phyloP scores from a whole-genome alignment of 2,888 invertebrate genomes.

The Crocallis elinguaria region DNA sequence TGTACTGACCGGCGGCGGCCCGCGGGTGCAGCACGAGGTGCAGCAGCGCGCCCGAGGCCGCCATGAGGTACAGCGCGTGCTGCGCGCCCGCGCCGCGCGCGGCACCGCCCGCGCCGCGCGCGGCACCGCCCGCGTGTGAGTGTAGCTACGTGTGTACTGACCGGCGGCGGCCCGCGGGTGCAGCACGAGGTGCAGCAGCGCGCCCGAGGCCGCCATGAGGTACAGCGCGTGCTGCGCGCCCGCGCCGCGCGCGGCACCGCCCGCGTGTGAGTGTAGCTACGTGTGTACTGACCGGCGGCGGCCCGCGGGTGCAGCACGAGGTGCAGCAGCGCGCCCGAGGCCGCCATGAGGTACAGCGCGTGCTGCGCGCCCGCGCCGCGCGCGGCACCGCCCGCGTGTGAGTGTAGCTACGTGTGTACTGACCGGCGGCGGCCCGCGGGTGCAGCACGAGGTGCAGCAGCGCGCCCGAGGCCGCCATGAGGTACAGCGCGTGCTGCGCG shows the following conservation, averaged over 20 bases:
- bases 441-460: too few relatives aligned
- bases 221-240: constrained; percentile 96
- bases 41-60: constrained; percentile 86
- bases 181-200: constrained; percentile 90
- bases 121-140: constrained; percentile 58
- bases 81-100: constrained; percentile 94
- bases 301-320: constrained; percentile 57
- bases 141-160: too few relatives aligned
- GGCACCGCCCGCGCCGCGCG: constrained; percentile 69
- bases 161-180: constrained; percentile 64
- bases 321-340: constrained; percentile 59
- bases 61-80: constrained; percentile 92
- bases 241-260: constrained; percentile 93
- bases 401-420: too few relatives aligned
- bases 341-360: too few relatives aligned
- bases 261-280: constrained; percentile 96
- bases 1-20: constrained; percentile 55
- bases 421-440: too few relatives aligned
- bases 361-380: constrained; percentile 91
- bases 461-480: too few relatives aligned
- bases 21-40: constrained; percentile 89
- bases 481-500: too few relatives aligned
- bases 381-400: constrained; percentile 85
- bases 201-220: constrained; percentile 86
- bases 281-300: constrained; percentile 87